Conservation (phyloP, 2,888 invertebrate species). For the Antheraea yamamai region DNA sequence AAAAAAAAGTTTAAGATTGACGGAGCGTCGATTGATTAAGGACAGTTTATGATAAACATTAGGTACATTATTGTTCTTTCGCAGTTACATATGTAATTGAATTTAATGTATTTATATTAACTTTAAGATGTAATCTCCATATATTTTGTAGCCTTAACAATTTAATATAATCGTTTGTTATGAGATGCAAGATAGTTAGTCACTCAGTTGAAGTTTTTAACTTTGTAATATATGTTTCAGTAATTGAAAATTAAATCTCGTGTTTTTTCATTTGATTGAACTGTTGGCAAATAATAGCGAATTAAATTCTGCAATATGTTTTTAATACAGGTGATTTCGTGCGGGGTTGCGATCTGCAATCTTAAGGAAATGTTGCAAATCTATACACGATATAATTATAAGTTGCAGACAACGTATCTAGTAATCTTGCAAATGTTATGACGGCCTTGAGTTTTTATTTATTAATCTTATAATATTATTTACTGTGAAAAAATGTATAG, state of each 20-base stretch:
- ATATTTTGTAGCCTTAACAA: background rate
- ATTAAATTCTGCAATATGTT: background rate
- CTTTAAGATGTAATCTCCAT: background rate
- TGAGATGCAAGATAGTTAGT: background rate
- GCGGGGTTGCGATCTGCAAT: background rate
- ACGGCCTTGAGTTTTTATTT: background rate
- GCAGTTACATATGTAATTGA: background rate
- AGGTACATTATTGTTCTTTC: too few species aligned
- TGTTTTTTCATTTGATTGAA: background rate
- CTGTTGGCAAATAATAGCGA: background rate
- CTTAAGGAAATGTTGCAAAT: background rate
- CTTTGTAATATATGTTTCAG: background rate
- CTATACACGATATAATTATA: background rate
- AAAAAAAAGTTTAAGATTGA: too few species aligned
- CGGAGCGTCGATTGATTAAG: too few species aligned
- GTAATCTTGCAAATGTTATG: background rate
- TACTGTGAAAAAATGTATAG: background rate
- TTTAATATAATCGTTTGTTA: background rate
- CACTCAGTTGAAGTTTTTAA: background rate
- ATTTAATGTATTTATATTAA: background rate
- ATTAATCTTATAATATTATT: too few species aligned
- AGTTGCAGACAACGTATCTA: background rate
- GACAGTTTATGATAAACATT: too few species aligned
- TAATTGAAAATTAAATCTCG: background rate
- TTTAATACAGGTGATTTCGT: background rate